Evolutionary conservation across 2,888 invertebrate genomes (phyloP), one percentile per base, ranked within the genome.

Genomic region (Phasia obesa): DNA sequence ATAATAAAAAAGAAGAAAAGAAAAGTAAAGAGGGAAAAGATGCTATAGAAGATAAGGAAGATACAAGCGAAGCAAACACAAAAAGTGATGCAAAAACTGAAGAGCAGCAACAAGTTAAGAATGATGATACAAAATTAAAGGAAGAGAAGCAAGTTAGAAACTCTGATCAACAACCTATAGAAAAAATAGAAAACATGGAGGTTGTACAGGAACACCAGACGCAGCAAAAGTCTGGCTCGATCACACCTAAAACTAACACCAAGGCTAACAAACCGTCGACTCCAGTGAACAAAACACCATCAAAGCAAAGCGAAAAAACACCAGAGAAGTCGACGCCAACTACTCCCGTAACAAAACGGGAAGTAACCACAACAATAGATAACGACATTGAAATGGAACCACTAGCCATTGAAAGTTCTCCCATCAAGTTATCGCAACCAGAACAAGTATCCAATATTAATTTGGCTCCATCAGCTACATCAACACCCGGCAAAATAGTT

Each of bases 401-500:
- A 1, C 76, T 89, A 0, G 53, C 84, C 3, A 85, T 88, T 4
- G 88, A 87, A 21, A 85, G 86, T 6, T 82, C 89, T 17, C 90
- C 90, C 4, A 85, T 86, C 3, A 86, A 86, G 31, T 13, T 31
- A 1, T 38, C 42, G 23, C 51, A 51, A 60, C 31, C 42, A 3
- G 65, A 21, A n/a, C 35, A 59, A 31, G 27, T 21, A 27, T 49
- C 17, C n/a, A 49, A 62, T 17, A 17, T 31, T 17, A 75, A 60
- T 9, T 42, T 74, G 6, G 64, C 69, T 11, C 90, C 90, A 4
- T 47, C 87, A 5, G 90, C 90, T 27, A 90, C 90, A 13, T 90
- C 90, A 9, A 90, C 90, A 1, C 90, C 90, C 0, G 90, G 90
- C 0, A 90, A 89, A 79, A 31, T 81, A 7, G 4, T 47, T 7